Conservation (phyloP, 2,888 invertebrate species). For the Pseudococcus jackbeardsleyi region DNA sequence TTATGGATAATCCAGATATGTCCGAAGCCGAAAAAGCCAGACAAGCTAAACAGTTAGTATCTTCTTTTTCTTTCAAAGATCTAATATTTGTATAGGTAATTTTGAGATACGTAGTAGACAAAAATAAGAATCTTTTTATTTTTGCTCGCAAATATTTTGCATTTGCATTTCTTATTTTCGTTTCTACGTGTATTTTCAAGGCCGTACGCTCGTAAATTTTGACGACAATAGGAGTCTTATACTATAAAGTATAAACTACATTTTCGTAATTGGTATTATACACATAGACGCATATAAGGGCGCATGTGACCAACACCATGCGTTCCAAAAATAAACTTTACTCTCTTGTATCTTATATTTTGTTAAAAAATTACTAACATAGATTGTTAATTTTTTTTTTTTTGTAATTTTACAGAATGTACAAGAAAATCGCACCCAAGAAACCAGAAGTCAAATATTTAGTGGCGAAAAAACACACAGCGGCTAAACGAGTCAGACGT, state of each 20-base stretch:
- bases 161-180: slow-evolving; percentile 42
- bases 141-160: not conserved
- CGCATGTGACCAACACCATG: slow-evolving; percentile 37
- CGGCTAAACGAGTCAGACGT: slow-evolving; percentile 81
- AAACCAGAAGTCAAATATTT: slow-evolving; percentile 93
- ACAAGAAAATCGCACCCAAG: slow-evolving; percentile 88
- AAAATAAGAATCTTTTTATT: slow-evolving; percentile 3
- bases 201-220: not conserved
- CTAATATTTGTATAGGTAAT: not conserved
- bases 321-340: not conserved
- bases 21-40: slow-evolving; percentile 93
- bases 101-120: not conserved
- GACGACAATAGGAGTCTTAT: slow-evolving; percentile 46
- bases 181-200: not conserved
- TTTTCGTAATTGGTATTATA: slow-evolving; percentile 36
- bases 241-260: not conserved
- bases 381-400: not conserved
- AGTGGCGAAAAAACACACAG: slow-evolving; percentile 89
- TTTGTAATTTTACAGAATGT: slow-evolving; percentile 76
- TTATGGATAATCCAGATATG: slow-evolving; percentile 91
- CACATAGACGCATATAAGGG: slow-evolving; percentile 13
- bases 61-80: not conserved
- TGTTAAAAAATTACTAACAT: not conserved
- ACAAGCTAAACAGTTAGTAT: slow-evolving; percentile 86
- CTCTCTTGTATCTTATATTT: not conserved